Conservation (phyloP, 1,140 invertebrate species). For the Zaprionus vittiger region DNA sequence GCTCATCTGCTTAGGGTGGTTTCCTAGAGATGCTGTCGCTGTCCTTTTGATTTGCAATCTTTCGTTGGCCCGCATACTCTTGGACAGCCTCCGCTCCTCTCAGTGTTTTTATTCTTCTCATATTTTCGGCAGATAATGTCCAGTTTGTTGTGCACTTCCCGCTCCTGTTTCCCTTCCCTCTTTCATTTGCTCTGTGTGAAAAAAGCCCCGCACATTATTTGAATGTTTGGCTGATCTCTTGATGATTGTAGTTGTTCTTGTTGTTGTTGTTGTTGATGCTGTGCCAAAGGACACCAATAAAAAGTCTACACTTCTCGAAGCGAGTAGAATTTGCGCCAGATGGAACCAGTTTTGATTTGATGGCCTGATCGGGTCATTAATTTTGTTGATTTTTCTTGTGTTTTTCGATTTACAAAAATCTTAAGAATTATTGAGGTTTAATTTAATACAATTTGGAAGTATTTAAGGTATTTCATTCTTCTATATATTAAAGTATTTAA, state of each 20-base stretch:
- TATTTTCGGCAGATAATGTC: constrained; percentile 77
- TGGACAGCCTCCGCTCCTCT: constrained; percentile 8
- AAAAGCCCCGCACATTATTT: constrained; percentile 8
- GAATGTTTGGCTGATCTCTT: constrained; percentile 28
- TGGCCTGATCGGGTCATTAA: constrained; percentile 25
- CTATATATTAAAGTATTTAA: too few relatives aligned
- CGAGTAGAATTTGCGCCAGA: constrained; percentile 6
- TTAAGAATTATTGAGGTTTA: neutral
- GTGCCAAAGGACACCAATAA: constrained; percentile 80
- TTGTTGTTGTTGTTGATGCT: constrained; percentile 50
- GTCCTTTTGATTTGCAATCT: constrained; percentile 45
- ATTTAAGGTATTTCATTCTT: neutral
- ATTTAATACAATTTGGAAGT: neutral
- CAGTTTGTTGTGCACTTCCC: constrained; percentile 57
- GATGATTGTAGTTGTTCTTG: constrained; percentile 28
- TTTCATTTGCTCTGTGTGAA: constrained; percentile 22
- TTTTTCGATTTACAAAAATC: neutral
- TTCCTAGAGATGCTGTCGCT: constrained; percentile 39
- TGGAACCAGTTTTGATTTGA: constrained; percentile 58
- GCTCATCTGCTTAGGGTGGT: constrained; percentile 45
- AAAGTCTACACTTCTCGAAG: constrained; percentile 68
- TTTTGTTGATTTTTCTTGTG: neutral
- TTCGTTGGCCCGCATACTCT: constrained; percentile 38
- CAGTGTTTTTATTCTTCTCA: constrained; percentile 10
- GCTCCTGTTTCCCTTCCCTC: neutral